Evolutionary conservation across 2,113 vertebrate species (phyloP).

Genomic region (Sphaerodactylus townsendi): DNA sequence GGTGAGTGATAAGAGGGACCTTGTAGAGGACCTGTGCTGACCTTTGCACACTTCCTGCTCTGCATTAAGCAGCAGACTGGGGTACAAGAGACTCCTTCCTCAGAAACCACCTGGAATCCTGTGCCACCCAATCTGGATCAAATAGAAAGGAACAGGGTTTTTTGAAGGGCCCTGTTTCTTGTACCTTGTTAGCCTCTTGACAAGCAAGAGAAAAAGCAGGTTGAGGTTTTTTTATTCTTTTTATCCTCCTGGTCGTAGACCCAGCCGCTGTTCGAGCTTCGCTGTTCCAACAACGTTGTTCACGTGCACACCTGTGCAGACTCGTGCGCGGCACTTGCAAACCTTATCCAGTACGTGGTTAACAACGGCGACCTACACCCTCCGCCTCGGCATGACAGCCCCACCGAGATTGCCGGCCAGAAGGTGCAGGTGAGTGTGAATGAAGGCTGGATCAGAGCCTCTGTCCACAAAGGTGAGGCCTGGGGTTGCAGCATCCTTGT

Average conservation of each 20-base stretch:
- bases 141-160: too few relatives aligned
- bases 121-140: too few relatives aligned
- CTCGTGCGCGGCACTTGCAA: conserved; percentile 86
- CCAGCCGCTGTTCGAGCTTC: conserved; percentile 90
- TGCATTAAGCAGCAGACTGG: too few relatives aligned
- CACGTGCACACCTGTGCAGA: conserved; percentile 90
- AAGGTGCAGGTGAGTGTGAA: conserved; percentile 83
- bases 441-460: neutral
- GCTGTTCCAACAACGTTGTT: conserved; percentile 91
- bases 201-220: too few relatives aligned
- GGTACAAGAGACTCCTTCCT: neutral
- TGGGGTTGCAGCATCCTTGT: neutral
- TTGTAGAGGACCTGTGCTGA: neutral
- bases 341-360: conserved; percentile 87
- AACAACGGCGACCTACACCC: conserved; percentile 87
- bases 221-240: too few relatives aligned
- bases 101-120: too few relatives aligned
- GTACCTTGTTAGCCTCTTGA: too few relatives aligned
- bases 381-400: conserved; percentile 81
- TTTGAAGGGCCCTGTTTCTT: too few relatives aligned
- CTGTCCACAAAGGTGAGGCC: neutral
- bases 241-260: conserved; percentile 59
- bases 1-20: conserved; percentile 69
- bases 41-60: neutral
- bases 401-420: conserved; percentile 90